Conservation (phyloP, 2,888 invertebrate genomes). For the Epinotia nisella region DNA sequence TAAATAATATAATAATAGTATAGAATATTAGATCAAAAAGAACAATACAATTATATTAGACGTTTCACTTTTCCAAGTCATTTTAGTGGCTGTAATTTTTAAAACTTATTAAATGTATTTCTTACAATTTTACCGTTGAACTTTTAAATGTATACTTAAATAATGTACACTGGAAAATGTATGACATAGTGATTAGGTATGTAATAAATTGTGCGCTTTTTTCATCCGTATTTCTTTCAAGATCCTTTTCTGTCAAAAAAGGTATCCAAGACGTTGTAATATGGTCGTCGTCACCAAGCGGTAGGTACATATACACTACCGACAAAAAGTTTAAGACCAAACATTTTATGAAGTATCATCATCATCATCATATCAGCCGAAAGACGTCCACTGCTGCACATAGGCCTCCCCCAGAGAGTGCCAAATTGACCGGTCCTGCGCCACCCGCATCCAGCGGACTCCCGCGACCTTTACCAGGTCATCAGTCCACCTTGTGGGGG, state of each 20-base stretch:
- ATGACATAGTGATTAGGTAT: constrained; percentile 59
- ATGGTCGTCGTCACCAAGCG: too few species aligned
- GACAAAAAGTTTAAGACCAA: too few species aligned
- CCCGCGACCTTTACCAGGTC: too few species aligned
- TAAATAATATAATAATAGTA: constrained; percentile 18
- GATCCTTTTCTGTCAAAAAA: not conserved
- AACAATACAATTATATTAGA: constrained; percentile 43
- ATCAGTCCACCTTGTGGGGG: too few species aligned
- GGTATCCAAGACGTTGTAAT: too few species aligned
- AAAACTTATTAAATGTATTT: constrained; percentile 45
- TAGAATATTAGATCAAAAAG: constrained; percentile 41
- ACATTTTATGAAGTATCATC: too few species aligned
- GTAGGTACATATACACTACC: too few species aligned
- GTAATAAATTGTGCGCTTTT: constrained; percentile 75
- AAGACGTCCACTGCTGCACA: too few species aligned
- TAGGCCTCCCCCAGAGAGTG: too few species aligned
- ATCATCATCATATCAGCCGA: too few species aligned
- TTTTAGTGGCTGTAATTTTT: constrained; percentile 44
- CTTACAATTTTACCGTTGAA: constrained; percentile 43
- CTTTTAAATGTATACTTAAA: constrained; percentile 44
- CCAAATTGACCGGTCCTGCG: too few species aligned
- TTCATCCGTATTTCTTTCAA: constrained; percentile 47
- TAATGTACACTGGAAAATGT: constrained; percentile 42
- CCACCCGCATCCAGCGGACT: too few species aligned
- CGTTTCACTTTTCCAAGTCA: constrained; percentile 42